Evolutionary conservation across 2,888 invertebrate genomes (phyloP), one percentile per base, ranked within the genome.

Genomic region (Philhelius pedissequus): DNA sequence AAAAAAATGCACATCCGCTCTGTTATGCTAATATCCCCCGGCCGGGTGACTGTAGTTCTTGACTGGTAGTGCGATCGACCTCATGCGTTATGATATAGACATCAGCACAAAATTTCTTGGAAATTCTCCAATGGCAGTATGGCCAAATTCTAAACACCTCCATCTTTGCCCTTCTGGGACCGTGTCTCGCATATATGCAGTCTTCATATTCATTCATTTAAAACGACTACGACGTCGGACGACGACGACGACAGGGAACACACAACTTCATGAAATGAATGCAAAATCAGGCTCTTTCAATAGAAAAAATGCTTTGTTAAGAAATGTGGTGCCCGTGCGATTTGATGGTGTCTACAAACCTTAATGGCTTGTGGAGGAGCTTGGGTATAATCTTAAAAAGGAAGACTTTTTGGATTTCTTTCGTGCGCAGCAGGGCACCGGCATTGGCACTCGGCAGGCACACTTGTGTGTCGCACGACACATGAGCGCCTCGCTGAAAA

Each of bases 131-230:
- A 83, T 79, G 79, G 78, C 71, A 78, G 56, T 69, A 52, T 83
- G 78, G 83, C 79, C 83, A 83, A 83, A 83, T 83, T 83, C 83
- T 83, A 83, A 83, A 79, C 83, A 79, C 83, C 83, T 74, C 78
- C 35, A 27, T 45, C 20, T n/a, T 30, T 15, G 22, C 64, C 1
- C 62, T 22, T 22, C 48, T n/a, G 13, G 13, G 3, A 22, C 48
- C 48, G 22, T 40, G 2, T 2, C 40, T 3, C 45, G 6, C 20
- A 32, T n/a, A n/a, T n/a, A n/a, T n/a, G n/a, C n/a, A 48, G 52
- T 32, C 22, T 66, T 66, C 66, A 50, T 52, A 52, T 66, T 70
- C 82, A 83, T 79, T 83, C 78, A 78, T 82, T 83, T 78, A 74
- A 74, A 78, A 60, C 78, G 78, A 78, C 82, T n/a, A n/a, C n/a